phyloP scores from a whole-genome alignment of 2,888 invertebrate species.

The Malacosoma neustria region DNA sequence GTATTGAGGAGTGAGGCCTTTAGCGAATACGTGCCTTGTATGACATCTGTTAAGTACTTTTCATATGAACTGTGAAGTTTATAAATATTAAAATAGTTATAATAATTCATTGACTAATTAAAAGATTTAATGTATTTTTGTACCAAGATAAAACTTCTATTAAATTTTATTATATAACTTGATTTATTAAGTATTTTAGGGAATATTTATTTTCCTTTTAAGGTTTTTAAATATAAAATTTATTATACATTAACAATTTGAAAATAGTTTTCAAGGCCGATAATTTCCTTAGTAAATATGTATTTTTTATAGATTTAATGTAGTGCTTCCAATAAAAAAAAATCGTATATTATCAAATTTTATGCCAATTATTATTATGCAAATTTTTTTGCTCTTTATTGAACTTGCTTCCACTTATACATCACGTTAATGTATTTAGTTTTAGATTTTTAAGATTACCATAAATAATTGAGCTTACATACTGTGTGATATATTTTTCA shows the following conservation, averaged over 20 bases:
- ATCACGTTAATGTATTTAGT: conserved; percentile 20
- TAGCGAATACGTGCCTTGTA: neutral
- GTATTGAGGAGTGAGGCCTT: neutral
- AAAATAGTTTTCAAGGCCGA: conserved; percentile 1
- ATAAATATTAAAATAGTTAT: neutral
- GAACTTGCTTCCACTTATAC: conserved; percentile 23
- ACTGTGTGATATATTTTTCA: too few species aligned
- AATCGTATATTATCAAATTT: conserved; percentile 11
- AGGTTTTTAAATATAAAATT: too few species aligned
- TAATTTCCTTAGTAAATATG: conserved; percentile 3
- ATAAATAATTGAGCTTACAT: conserved; percentile 26
- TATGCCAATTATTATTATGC: neutral
- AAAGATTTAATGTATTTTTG: neutral
- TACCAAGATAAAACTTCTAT: too few species aligned
- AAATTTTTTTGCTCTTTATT: neutral
- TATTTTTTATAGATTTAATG: conserved; percentile 5
- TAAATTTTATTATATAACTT: too few species aligned
- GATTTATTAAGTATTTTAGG: too few species aligned
- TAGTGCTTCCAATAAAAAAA: conserved; percentile 49
- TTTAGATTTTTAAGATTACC: conserved; percentile 16
- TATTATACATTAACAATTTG: too few species aligned
- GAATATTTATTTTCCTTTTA: too few species aligned
- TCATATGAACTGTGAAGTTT: neutral
- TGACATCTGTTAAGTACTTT: neutral
- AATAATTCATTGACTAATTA: neutral